These are phyloP conservation scores for Drosophila colorata DNA, from an alignment of 2,888 invertebrate species.

Conservation along the genomic window DNA sequence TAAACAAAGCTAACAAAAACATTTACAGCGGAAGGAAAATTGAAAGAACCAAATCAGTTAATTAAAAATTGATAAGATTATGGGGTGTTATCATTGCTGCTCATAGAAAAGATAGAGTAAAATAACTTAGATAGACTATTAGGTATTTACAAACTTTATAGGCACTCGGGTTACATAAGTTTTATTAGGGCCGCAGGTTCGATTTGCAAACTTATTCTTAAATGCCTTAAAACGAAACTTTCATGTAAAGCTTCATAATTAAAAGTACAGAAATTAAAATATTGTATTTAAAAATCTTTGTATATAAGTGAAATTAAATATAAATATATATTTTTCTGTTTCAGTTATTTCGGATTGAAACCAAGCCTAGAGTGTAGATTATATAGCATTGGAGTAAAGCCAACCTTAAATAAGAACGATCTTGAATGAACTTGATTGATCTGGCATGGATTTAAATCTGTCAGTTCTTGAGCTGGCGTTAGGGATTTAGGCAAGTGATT, in stretches of 20 bases:
- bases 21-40: not conserved
- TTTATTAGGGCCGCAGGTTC: no score
- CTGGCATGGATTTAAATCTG: not conserved
- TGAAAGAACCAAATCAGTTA: constrained; percentile 8
- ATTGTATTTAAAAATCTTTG: no score
- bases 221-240: no score
- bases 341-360: no score
- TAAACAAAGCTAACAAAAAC: constrained; percentile 18
- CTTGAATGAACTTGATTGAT: not conserved
- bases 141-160: not conserved
- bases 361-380: no score
- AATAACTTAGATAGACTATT: not conserved
- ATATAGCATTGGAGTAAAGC: no score
- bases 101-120: not conserved
- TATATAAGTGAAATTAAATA: no score
- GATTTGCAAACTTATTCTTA: no score
- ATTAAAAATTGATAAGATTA: constrained; percentile 38
- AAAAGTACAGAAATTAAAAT: no score
- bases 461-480: constrained; percentile 8
- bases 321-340: no score
- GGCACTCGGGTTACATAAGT: not conserved
- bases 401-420: not conserved
- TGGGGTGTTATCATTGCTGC: constrained; percentile 2
- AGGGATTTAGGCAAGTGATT: not conserved
- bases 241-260: no score